phyloP scores from a whole-genome alignment of 30 jellyfish, hydroid and myxozoan species.

The Cassiopea andromeda region DNA sequence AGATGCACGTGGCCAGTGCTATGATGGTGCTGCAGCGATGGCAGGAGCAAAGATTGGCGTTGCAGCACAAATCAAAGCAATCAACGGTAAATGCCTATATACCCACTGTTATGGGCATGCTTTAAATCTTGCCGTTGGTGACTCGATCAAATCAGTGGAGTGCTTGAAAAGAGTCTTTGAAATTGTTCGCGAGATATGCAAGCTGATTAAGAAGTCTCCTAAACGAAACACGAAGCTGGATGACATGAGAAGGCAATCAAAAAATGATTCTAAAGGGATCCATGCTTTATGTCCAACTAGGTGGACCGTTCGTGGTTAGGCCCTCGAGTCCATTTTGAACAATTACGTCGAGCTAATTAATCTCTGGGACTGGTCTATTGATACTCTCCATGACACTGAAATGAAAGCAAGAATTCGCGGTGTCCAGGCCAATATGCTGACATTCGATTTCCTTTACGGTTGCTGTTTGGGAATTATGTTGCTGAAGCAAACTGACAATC shows the following conservation, averaged over 20 bases:
- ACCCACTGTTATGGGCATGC: conserved; percentile 67
- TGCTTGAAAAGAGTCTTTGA: conserved; percentile 58
- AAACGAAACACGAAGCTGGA: conserved; percentile 49
- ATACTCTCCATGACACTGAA: conserved; percentile 29
- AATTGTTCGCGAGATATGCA: conserved; percentile 53
- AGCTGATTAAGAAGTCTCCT: conserved; percentile 27
- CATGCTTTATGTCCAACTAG: conserved; percentile 29
- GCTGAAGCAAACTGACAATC: conserved; percentile 23
- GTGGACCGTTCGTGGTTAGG: conserved; percentile 37
- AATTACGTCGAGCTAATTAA: conserved; percentile 32
- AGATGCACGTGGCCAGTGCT: neutral
- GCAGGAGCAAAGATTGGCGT: conserved; percentile 78
- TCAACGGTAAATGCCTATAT: conserved; percentile 65
- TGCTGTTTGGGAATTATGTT: conserved; percentile 29
- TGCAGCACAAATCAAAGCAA: conserved; percentile 59
- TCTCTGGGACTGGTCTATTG: no score
- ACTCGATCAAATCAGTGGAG: conserved; percentile 59
- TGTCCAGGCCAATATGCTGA: conserved; percentile 27
- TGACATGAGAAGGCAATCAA: conserved; percentile 42
- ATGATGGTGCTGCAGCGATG: conserved; percentile 87
- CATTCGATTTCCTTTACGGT: conserved; percentile 24
- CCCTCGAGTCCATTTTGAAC: conserved; percentile 33
- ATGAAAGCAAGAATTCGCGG: conserved; percentile 28
- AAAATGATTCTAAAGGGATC: conserved; percentile 60
- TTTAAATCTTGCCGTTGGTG: conserved; percentile 70